Evolutionary conservation across 2,888 invertebrate genomes (phyloP).

Genomic region (Prosapia bicincta): DNA sequence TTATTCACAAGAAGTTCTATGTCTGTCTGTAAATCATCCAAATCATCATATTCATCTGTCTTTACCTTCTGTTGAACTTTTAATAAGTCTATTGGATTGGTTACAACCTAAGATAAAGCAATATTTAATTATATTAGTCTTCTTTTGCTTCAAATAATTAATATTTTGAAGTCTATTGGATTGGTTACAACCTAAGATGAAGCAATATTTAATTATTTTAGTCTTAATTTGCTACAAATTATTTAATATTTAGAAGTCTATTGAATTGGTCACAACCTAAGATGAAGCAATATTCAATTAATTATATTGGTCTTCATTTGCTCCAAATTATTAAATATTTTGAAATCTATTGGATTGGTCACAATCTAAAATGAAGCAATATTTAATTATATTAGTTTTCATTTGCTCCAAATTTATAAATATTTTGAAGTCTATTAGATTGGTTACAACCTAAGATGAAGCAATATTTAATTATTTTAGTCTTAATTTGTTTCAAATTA

Average conservation of each 20-base stretch:
- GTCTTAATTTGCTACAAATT: too few relatives aligned
- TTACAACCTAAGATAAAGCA: constrained; percentile 75
- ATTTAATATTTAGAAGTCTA: too few relatives aligned
- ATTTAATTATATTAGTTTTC: too few relatives aligned
- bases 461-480: too few relatives aligned
- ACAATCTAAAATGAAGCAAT: constrained; percentile 79
- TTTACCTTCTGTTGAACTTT: constrained; percentile 95
- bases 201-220: too few relatives aligned
- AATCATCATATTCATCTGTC: constrained; percentile 93
- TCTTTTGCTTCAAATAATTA: too few relatives aligned
- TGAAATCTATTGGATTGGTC: constrained; percentile 92
- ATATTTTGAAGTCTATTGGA: constrained; percentile 97
- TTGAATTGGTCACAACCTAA: constrained; percentile 84
- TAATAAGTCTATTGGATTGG: constrained; percentile 91
- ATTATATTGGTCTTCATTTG: too few relatives aligned
- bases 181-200: constrained; percentile 78
- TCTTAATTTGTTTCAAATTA: too few relatives aligned
- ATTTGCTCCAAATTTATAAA: too few relatives aligned
- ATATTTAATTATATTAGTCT: too few relatives aligned
- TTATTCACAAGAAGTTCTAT: constrained; percentile 90
- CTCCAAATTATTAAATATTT: too few relatives aligned
- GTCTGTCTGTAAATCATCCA: constrained; percentile 87
- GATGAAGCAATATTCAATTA: too few relatives aligned
- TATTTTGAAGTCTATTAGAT: constrained; percentile 97
- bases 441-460: constrained; percentile 76